phyloP scores from a whole-genome alignment of 2,888 invertebrate genomes.

The Thelaira solivaga region DNA sequence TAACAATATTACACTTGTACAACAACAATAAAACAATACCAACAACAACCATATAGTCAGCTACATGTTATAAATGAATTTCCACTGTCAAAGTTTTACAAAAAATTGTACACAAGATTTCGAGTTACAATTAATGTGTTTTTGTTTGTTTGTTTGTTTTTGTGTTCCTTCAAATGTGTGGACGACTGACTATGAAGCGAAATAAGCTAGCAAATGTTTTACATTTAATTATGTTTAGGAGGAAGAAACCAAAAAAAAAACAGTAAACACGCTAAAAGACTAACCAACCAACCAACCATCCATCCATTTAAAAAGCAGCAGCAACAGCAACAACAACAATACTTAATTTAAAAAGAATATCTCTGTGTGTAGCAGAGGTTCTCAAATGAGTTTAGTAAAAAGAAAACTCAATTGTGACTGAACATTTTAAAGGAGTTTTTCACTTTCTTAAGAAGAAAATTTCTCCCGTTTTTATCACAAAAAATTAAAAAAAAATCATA shows the following conservation, averaged over 20 bases:
- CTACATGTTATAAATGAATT: conserved; percentile 36
- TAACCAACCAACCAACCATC: conserved; percentile 12
- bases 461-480: no score
- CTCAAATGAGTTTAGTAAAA: background rate
- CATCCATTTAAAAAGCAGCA: conserved; percentile 11
- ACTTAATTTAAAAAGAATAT: background rate
- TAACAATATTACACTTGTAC: conserved; percentile 10
- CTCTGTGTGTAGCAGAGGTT: background rate
- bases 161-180: background rate
- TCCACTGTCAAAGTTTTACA: conserved; percentile 51
- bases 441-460: no score
- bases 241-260: background rate
- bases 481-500: no score
- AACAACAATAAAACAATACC: background rate
- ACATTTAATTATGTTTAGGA: conserved; percentile 50
- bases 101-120: conserved; percentile 23
- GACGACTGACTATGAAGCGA: background rate
- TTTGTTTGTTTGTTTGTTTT: background rate
- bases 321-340: background rate
- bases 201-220: conserved; percentile 34
- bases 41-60: no score
- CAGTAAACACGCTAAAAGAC: conserved; percentile 11
- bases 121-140: conserved; percentile 31
- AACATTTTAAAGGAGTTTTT: no score
- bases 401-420: background rate